Conservation (phyloP, 2,797 vertebrate species). For the Gobio occitaniae region DNA sequence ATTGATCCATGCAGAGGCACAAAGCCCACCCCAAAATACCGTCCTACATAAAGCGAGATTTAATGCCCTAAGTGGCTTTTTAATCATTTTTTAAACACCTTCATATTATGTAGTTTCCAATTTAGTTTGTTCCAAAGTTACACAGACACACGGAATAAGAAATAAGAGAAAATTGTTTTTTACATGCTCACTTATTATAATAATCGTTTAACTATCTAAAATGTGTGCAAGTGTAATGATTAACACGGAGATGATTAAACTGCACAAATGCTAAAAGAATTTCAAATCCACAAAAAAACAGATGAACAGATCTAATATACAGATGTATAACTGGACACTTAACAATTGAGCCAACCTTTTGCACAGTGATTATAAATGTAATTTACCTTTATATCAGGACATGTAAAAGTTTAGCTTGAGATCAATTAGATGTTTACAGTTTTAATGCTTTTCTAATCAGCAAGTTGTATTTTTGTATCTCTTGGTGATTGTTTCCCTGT, state of each 20-base stretch:
- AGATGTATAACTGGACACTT: neutral
- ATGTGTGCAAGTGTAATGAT: neutral
- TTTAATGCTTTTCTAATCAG: neutral
- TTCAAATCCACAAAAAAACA: no score
- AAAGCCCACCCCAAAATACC: neutral
- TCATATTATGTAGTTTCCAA: neutral
- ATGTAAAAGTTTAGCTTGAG: neutral
- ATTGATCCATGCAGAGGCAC: neutral
- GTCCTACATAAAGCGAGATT: neutral
- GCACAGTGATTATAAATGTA: neutral
- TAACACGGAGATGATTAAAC: neutral
- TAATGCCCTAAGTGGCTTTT: neutral
- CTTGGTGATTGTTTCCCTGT: neutral
- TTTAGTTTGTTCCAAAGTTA: neutral
- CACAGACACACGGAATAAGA: neutral
- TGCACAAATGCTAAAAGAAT: neutral
- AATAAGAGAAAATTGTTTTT: neutral
- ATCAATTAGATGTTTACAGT: conserved; percentile 8
- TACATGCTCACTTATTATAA: neutral
- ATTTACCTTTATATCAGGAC: neutral
- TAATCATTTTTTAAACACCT: neutral
- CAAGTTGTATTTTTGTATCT: neutral
- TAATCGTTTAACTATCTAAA: neutral
- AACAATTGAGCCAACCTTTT: neutral
- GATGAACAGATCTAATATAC: neutral